Base-by-base conservation (phyloP, 2,113 vertebrate species). In the Megaptera novaeangliae region DNA sequence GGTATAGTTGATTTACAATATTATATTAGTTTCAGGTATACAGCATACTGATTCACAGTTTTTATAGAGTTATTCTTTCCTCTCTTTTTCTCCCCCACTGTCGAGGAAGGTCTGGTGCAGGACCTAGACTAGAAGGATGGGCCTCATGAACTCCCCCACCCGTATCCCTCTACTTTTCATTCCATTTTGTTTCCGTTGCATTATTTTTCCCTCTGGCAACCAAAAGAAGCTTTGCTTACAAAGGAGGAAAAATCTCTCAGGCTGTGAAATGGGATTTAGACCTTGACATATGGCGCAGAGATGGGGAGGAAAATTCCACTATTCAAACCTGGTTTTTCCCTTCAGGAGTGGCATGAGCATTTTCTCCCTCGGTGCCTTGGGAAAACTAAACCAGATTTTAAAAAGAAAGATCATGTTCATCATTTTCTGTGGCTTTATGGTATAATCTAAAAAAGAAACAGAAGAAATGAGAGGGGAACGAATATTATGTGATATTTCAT, bases 211-310 rank as follows among this genome's bases (percentile, higher is more conserved):
- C 89, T 97, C 88, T 94, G 91, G 93, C 98, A 97, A 98, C 74
- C 95, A 86, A 95, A 95, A 93, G 96, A 86, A 82, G 72, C 85
- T 95, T 96, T 97, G 61, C 75, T 91, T 0, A 11, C 95, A 72
- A 77, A 84, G 3, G 39, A 85, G 91, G 96, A 91, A 96, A 97
- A 98, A 92, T 96, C 96, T 64, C 97, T 96, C 95, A 98, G 98
- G 97, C 94, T 95, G 14, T 88, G 96, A 98, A 98, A 98, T 98
- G 87, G 97, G 97, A 98, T 98, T 98, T 91, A 96, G 90, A 98
- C 81, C 96, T 96, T 95, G 96, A 94, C 95, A 95, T 98, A 98
- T 98, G 98, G 98, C 92, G 29, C 41, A 88, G 68, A 83, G 75
- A 57, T 39, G 49, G 94, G 91, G 86, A 96, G 94, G 94, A 92